Evolutionary conservation across 2,113 vertebrate species (phyloP).

Genomic region (Pithys albifrons): DNA sequence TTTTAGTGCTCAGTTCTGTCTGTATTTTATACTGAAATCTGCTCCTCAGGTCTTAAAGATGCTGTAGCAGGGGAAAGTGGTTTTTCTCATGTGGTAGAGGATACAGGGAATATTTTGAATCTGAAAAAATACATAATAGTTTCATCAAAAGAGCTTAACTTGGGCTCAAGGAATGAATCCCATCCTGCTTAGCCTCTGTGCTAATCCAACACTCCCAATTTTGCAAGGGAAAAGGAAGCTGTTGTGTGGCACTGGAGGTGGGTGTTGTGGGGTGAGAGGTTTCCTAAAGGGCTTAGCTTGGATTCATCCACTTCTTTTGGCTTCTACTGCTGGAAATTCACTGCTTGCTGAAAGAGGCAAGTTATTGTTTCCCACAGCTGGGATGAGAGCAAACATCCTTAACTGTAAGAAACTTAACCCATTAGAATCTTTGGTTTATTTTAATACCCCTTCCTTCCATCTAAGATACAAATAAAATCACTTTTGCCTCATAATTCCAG

Average conservation of each 20-base stretch:
- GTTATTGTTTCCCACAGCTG: slow-evolving; percentile 10
- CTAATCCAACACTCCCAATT: background rate
- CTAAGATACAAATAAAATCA: slow-evolving; percentile 12
- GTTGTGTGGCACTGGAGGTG: background rate
- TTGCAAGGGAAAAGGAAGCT: background rate
- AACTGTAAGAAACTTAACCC: slow-evolving; percentile 16
- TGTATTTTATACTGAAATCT: background rate
- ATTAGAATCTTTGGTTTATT: background rate
- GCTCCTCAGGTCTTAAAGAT: background rate
- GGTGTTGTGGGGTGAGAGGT: background rate
- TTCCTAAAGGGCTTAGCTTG: background rate
- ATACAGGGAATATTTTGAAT: background rate
- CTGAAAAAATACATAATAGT: background rate
- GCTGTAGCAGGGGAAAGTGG: background rate
- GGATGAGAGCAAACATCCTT: slow-evolving; percentile 11
- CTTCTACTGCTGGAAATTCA: slow-evolving; percentile 30
- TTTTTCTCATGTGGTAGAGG: background rate
- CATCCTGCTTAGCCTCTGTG: background rate
- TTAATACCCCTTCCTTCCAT: background rate
- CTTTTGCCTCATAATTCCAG: background rate
- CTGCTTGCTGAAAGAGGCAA: background rate
- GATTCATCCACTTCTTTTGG: background rate
- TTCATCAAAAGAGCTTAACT: background rate
- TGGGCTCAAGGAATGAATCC: background rate
- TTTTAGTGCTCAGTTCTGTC: background rate